Conservation (phyloP, 2,113 vertebrate genomes). For the Pelecanus crispus region DNA sequence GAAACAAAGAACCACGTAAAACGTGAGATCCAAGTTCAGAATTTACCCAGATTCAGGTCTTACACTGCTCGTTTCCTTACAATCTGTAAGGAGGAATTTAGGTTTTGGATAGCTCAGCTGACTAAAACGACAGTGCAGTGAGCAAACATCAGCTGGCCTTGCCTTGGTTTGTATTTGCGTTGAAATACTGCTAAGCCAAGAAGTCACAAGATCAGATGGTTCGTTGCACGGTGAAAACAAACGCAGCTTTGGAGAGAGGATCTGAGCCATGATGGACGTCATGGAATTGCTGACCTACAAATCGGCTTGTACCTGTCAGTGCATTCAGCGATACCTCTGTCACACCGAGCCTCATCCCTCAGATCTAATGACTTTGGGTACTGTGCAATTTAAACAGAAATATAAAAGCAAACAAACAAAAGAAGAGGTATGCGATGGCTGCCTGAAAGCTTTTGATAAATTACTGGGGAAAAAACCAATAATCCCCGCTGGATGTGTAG, state of each 20-base stretch:
- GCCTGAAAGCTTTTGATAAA: background rate
- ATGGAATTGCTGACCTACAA: background rate
- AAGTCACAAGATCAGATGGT: background rate
- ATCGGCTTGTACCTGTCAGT: background rate
- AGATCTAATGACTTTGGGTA: background rate
- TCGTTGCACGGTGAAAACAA: background rate
- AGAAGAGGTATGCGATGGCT: background rate
- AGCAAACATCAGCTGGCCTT: background rate
- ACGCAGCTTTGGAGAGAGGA: background rate
- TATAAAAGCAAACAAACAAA: background rate
- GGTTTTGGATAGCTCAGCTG: background rate
- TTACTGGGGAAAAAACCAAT: background rate
- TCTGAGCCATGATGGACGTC: background rate
- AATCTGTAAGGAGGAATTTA: background rate
- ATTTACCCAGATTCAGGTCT: background rate
- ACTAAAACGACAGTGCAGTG: background rate
- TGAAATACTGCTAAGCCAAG: conserved; percentile 8
- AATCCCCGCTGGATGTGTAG: background rate
- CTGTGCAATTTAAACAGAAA: background rate
- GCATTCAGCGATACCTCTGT: background rate
- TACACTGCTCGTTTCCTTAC: background rate
- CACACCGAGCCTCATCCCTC: background rate
- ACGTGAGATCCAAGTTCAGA: background rate
- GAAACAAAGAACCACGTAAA: background rate
- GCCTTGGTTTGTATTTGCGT: background rate